Evolutionary conservation across 2,113 vertebrate species (phyloP).

Genomic region (Benitochromis conjunctus): DNA sequence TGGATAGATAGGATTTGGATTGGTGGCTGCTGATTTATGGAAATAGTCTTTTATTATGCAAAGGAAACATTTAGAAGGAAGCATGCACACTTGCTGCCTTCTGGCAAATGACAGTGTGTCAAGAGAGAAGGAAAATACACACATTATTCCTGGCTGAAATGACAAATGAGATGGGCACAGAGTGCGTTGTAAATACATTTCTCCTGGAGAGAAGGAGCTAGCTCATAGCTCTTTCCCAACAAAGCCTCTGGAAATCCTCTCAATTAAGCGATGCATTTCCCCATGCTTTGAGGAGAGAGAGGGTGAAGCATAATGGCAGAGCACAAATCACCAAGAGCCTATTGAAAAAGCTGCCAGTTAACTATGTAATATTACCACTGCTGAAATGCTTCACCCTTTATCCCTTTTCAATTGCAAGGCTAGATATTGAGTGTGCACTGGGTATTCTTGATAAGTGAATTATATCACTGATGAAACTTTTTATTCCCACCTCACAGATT

Average conservation of each 20-base stretch:
- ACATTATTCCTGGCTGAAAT: slow-evolving; percentile 47
- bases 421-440: slow-evolving; percentile 29
- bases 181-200: slow-evolving; percentile 59
- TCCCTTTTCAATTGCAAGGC: slow-evolving; percentile 49
- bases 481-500: slow-evolving; percentile 7
- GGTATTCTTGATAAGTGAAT: slow-evolving; percentile 56
- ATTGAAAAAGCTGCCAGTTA: slow-evolving; percentile 59
- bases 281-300: slow-evolving; percentile 30
- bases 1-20: not conserved
- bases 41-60: slow-evolving; percentile 37
- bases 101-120: slow-evolving; percentile 52
- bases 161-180: slow-evolving; percentile 53
- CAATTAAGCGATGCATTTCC: slow-evolving; percentile 54
- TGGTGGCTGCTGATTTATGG: slow-evolving; percentile 49
- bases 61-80: slow-evolving; percentile 45
- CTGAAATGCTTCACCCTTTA: slow-evolving; percentile 45
- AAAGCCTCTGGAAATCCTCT: slow-evolving; percentile 59
- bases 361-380: slow-evolving; percentile 48
- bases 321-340: slow-evolving; percentile 56
- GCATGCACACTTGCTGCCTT: slow-evolving; percentile 19
- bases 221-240: slow-evolving; percentile 18
- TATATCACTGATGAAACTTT: slow-evolving; percentile 38
- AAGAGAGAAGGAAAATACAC: slow-evolving; percentile 43
- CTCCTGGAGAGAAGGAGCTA: slow-evolving; percentile 18
- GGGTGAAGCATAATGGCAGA: slow-evolving; percentile 39